Conservation (phyloP, 2,888 invertebrate species). For the Cylindroiulus punctatus region DNA sequence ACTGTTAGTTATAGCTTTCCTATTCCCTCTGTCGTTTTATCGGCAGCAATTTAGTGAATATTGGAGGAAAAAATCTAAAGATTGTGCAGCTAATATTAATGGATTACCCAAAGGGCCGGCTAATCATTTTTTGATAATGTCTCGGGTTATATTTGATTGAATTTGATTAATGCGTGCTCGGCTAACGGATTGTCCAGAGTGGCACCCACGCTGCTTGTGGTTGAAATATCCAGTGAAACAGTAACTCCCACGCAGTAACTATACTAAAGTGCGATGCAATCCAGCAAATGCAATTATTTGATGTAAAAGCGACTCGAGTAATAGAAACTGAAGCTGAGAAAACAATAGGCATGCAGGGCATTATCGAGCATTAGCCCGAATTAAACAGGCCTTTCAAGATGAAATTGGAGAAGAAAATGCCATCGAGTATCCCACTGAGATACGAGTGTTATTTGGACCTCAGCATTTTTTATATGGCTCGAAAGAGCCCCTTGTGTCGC, state of each 20-base stretch:
- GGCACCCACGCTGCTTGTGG: neutral
- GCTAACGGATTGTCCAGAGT: neutral
- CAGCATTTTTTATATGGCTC: neutral
- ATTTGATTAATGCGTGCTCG: neutral
- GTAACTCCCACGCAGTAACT: neutral
- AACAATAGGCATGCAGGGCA: neutral
- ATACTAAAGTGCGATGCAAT: neutral
- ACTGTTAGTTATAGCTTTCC: too few species aligned
- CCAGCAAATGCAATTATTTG: constrained; percentile 39
- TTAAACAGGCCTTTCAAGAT: constrained; percentile 13
- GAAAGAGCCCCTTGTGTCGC: neutral
- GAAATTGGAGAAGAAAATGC: neutral
- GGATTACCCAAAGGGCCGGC: neutral
- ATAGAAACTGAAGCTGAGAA: neutral
- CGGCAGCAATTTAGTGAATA: too few species aligned
- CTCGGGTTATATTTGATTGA: neutral
- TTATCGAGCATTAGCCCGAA: neutral
- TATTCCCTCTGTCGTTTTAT: too few species aligned
- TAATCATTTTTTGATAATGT: neutral
- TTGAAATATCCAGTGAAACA: neutral
- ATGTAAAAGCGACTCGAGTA: neutral
- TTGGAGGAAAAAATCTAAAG: too few species aligned
- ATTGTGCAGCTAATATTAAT: too few species aligned
- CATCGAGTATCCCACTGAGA: neutral
- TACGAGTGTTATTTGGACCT: constrained; percentile 10